Evolutionary conservation across 2,888 invertebrate species (phyloP).

Genomic region (Hybos culiciformis): DNA sequence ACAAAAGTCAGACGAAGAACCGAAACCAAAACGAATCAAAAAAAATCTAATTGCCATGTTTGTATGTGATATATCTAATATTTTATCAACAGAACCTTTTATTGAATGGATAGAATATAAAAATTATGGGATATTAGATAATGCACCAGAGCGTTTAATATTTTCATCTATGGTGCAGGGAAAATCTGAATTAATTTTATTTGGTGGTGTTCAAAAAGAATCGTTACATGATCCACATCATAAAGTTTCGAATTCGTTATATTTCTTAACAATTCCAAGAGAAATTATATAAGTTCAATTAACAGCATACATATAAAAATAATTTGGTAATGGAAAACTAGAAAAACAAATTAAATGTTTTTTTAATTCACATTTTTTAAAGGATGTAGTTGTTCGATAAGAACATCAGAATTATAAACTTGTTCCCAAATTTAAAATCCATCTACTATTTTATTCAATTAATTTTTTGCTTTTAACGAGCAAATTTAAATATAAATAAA

Average conservation of each 20-base stretch:
- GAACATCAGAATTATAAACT: too few relatives aligned
- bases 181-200: slow-evolving; percentile 84
- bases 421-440: too few relatives aligned
- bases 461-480: too few relatives aligned
- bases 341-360: too few relatives aligned
- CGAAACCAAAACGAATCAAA: slow-evolving; percentile 44
- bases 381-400: too few relatives aligned
- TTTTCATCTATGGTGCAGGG: slow-evolving; percentile 81
- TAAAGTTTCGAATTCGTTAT: slow-evolving; percentile 62
- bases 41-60: slow-evolving; percentile 67
- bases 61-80: slow-evolving; percentile 68
- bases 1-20: slow-evolving; percentile 26
- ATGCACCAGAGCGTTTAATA: slow-evolving; percentile 77
- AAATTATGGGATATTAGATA: slow-evolving; percentile 49
- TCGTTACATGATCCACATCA: slow-evolving; percentile 46
- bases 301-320: too few relatives aligned
- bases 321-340: too few relatives aligned
- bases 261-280: slow-evolving; percentile 60
- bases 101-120: slow-evolving; percentile 35
- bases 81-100: slow-evolving; percentile 43
- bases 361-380: too few relatives aligned
- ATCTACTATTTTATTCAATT: too few relatives aligned
- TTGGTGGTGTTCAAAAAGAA: slow-evolving; percentile 88
- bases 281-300: slow-evolving; percentile 57
- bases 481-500: too few relatives aligned